Conservation (phyloP, 2,888 invertebrate species). For the Heliconius ethilla region DNA sequence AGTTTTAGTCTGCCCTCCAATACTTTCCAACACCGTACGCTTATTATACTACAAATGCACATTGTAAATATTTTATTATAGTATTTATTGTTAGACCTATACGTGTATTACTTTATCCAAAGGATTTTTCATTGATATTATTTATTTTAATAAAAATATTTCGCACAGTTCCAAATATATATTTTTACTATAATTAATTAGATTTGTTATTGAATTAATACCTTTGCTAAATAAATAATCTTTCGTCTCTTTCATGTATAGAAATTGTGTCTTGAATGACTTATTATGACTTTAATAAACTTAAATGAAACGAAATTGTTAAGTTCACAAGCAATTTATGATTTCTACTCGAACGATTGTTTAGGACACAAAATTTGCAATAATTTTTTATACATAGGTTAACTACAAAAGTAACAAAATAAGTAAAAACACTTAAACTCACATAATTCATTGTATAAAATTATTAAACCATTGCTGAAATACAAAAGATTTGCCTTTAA, state of each 20-base stretch:
- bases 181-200: neutral
- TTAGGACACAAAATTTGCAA: neutral
- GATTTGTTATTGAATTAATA: no score
- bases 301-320: neutral
- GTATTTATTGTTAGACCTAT: neutral
- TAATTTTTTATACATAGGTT: neutral
- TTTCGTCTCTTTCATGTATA: no score
- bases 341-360: neutral
- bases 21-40: conserved; percentile 2
- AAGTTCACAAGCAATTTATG: neutral
- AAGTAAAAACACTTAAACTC: neutral
- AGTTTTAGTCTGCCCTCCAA: conserved; percentile 33
- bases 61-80: conserved; percentile 5
- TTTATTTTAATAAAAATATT: neutral
- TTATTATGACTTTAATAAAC: no score
- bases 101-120: neutral
- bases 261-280: no score
- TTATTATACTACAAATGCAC: conserved; percentile 3
- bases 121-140: neutral
- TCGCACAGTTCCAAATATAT: neutral
- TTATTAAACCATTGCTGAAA: neutral
- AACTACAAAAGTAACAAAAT: neutral
- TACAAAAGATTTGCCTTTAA: neutral
- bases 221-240: no score
- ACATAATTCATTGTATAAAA: neutral